phyloP scores from a whole-genome alignment of 2,797 vertebrate genomes.

The Silurus lanzhouensis region DNA sequence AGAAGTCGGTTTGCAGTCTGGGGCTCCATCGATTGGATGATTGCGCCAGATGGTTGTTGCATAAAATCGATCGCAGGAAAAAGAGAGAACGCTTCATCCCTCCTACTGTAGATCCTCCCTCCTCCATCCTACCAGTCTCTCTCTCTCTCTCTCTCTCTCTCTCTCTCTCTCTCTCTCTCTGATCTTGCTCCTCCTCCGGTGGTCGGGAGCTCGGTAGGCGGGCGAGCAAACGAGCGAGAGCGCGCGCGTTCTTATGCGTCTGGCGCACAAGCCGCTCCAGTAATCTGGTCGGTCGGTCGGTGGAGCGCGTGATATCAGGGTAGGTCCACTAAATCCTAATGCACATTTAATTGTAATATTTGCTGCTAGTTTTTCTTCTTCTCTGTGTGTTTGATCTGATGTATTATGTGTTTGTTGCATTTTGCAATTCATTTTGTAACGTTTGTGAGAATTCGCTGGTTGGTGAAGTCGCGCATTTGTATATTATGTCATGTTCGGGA shows the following conservation, averaged over 20 bases:
- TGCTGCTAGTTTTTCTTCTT: neutral
- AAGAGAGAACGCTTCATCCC: neutral
- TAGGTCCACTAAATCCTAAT: conserved; percentile 60
- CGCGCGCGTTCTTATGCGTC: conserved; percentile 14
- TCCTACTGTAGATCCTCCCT: conserved; percentile 16
- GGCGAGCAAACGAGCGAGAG: neutral
- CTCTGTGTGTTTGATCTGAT: no score
- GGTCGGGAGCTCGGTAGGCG: neutral
- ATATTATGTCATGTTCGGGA: conserved; percentile 10
- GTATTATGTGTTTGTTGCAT: neutral
- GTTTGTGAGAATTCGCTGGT: neutral
- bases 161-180: neutral
- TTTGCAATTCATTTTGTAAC: no score
- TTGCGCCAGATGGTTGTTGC: no score
- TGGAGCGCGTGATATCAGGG: conserved; percentile 65
- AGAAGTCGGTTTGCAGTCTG: neutral
- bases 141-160: neutral
- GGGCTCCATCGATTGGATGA: neutral
- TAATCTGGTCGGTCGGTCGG: conserved; percentile 52
- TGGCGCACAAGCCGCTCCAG: neutral
- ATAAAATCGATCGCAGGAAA: conserved; percentile 13
- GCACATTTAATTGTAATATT: no score
- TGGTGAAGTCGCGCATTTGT: neutral
- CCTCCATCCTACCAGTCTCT: neutral
- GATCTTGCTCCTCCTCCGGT: conserved; percentile 25